phyloP scores from a whole-genome alignment of 2,797 vertebrate genomes.

The Gallinago stenura region DNA sequence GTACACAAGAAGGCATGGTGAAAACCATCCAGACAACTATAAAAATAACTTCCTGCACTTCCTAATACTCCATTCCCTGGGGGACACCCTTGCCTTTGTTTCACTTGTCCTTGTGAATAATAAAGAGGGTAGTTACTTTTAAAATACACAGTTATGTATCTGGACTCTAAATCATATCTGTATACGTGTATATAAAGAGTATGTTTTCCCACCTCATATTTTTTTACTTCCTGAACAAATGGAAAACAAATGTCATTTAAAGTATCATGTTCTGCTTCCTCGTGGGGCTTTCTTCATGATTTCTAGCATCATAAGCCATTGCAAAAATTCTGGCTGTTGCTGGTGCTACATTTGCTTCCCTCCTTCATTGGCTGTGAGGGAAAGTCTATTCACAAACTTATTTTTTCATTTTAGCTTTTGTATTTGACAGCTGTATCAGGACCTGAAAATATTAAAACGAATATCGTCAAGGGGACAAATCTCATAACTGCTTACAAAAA shows the following conservation, averaged over 20 bases:
- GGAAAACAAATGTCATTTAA: background rate
- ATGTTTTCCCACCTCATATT: background rate
- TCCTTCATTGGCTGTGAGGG: background rate
- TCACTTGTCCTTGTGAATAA: background rate
- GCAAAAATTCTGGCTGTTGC: background rate
- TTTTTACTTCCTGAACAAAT: background rate
- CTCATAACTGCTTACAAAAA: background rate
- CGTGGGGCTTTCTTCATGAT: background rate
- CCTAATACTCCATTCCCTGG: background rate
- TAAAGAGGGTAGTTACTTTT: background rate
- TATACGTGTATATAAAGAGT: background rate
- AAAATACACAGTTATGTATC: background rate
- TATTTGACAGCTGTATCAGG: background rate
- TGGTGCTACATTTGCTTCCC: background rate
- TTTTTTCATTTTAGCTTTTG: background rate
- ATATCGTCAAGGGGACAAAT: background rate
- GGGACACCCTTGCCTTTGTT: background rate
- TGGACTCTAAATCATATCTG: rapidly evolving
- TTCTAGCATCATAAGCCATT: background rate
- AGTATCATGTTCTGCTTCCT: background rate
- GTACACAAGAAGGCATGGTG: background rate
- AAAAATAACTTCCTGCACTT: background rate
- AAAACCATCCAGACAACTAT: background rate
- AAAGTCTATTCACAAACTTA: background rate
- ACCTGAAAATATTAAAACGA: background rate